phyloP scores from a whole-genome alignment of 1,140 invertebrate genomes.

The Drosophila persimilis region DNA sequence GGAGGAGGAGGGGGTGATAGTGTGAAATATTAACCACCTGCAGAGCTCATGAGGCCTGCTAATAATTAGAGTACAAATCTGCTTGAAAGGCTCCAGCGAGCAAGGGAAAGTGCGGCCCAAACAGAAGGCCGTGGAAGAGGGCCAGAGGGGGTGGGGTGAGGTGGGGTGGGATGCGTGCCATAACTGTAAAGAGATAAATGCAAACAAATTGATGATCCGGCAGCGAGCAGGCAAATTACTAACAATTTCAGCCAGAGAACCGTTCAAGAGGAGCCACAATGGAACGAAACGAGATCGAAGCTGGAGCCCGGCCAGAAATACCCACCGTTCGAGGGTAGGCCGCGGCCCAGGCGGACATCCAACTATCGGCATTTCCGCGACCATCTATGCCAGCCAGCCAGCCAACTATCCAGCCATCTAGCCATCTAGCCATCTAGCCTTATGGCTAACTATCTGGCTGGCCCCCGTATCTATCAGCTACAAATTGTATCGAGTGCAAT shows the following conservation, averaged over 20 bases:
- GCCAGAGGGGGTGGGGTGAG: not conserved
- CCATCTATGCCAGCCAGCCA: conserved; percentile 36
- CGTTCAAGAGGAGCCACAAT: conserved; percentile 46
- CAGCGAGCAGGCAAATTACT: conserved; percentile 57
- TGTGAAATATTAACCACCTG: conserved; percentile 61
- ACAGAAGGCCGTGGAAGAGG: not conserved
- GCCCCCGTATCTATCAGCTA: conserved; percentile 54
- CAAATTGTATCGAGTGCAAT: conserved; percentile 78
- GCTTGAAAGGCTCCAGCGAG: conserved; percentile 64
- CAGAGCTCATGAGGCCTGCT: conserved; percentile 38
- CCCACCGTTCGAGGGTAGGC: too few relatives aligned
- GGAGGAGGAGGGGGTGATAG: conserved; percentile 18
- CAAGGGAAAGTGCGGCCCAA: conserved; percentile 60
- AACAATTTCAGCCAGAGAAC: conserved; percentile 67
- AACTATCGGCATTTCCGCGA: conserved; percentile 55
- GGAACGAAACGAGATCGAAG: not conserved
- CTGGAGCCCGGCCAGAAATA: too few relatives aligned
- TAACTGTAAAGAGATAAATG: conserved; percentile 76
- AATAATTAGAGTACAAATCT: conserved; percentile 76
- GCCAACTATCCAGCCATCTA: conserved; percentile 25
- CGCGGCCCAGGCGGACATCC: not conserved
- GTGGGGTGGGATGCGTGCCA: conserved; percentile 38
- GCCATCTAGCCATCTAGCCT: conserved; percentile 15
- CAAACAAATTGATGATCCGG: conserved; percentile 60
- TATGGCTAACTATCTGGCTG: conserved; percentile 9